Conservation (phyloP, 2,797 vertebrate genomes). For the Dromococcyx pavoninus region DNA sequence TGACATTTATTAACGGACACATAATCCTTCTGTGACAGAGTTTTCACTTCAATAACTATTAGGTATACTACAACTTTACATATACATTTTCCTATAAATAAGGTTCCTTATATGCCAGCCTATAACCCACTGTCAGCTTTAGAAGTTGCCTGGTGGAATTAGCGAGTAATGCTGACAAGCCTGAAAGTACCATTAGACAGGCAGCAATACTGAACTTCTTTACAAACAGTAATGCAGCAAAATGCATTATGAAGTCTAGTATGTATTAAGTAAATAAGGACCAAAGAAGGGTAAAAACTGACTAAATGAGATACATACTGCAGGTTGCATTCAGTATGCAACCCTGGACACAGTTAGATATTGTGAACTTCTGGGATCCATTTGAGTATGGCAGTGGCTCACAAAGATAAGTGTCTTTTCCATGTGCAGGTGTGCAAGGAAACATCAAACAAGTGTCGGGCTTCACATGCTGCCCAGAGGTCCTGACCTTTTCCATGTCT, state of each 20-base stretch:
- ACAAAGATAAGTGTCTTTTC: background rate
- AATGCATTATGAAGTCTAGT: background rate
- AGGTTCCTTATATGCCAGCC: background rate
- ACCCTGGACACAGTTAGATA: background rate
- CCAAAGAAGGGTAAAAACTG: background rate
- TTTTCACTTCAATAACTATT: slow-evolving; percentile 24
- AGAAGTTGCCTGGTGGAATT: background rate
- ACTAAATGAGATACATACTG: background rate
- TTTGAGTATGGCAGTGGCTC: background rate
- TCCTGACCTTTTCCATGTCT: background rate
- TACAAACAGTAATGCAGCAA: background rate
- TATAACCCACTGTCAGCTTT: background rate
- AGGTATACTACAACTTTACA: background rate
- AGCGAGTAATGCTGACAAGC: background rate
- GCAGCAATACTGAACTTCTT: background rate
- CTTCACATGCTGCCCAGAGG: background rate
- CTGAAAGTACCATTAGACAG: background rate
- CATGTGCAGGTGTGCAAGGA: background rate
- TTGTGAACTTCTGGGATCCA: background rate
- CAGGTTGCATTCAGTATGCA: background rate
- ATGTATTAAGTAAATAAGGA: background rate
- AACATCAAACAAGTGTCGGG: background rate
- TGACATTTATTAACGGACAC: slow-evolving; percentile 23
- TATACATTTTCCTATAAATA: background rate
- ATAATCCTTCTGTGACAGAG: background rate